A percentile compares a stretch with the other conserved stretches of the same genome.
Evolutionary conservation across 2,113 vertebrate species (phyloP).

Genomic region (Gracilinanus agilis): DNA sequence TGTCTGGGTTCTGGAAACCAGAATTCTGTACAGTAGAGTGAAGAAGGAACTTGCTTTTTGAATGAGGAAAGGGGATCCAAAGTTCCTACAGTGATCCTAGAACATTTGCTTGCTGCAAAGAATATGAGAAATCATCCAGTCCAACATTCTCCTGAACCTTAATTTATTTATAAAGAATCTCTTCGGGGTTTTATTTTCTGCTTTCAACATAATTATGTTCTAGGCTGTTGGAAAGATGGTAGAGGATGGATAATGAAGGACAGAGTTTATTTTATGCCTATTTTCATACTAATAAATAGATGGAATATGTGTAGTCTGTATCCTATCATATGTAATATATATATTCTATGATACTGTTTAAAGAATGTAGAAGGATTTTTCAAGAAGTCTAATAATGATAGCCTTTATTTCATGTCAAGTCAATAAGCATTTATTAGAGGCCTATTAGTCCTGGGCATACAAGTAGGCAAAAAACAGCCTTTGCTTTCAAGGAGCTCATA

Average conservation of each 20-base stretch:
- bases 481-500: background rate
- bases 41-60: background rate
- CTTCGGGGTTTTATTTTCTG: background rate
- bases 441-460: background rate
- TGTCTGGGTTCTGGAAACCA: background rate
- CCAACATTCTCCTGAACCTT: background rate
- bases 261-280: background rate
- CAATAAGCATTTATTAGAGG: background rate
- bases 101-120: background rate
- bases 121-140: background rate
- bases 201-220: background rate
- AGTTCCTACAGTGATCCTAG: background rate
- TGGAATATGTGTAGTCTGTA: background rate
- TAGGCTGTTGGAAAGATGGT: background rate
- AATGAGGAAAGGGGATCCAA: background rate
- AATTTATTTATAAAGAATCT: background rate
- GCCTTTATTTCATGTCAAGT: background rate
- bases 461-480: background rate
- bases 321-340: background rate
- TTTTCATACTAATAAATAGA: background rate
- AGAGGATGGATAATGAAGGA: background rate
- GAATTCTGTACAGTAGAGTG: background rate
- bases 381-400: background rate
- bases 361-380: background rate
- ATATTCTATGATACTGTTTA: too few species aligned